Conservation (phyloP, 2,113 vertebrate genomes). For the Nannobrachium achirus region DNA sequence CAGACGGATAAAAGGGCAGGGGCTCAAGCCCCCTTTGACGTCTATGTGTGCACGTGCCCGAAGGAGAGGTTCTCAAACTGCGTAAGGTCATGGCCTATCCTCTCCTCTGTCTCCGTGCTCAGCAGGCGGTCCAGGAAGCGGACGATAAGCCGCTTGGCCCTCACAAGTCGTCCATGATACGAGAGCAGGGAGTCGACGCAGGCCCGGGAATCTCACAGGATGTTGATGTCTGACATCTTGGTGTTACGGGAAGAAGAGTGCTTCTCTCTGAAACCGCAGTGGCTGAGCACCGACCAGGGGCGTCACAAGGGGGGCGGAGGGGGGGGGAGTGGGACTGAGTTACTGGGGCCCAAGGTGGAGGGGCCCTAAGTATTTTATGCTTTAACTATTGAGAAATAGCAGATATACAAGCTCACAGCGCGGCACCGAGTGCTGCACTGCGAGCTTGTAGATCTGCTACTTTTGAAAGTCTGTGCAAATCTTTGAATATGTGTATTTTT, state of each 20-base stretch:
- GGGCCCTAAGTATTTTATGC: too few species aligned
- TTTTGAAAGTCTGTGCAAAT: too few species aligned
- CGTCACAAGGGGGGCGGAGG: too few species aligned
- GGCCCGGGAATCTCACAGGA: slow-evolving; percentile 1
- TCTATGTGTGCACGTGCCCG: too few species aligned
- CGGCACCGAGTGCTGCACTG: background rate
- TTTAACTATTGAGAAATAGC: too few species aligned
- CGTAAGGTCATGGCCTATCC: slow-evolving; percentile 26
- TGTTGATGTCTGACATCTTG: slow-evolving; percentile 13
- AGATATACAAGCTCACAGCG: too few species aligned
- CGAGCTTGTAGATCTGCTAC: too few species aligned
- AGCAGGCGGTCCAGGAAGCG: slow-evolving; percentile 31
- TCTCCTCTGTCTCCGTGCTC: slow-evolving; percentile 11
- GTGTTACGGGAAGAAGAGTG: background rate
- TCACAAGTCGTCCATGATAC: slow-evolving; percentile 28
- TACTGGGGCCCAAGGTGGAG: too few species aligned
- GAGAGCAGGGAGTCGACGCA: background rate
- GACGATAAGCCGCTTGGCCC: slow-evolving; percentile 25
- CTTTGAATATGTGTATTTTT: too few species aligned
- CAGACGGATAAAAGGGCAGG: too few species aligned
- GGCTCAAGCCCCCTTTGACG: too few species aligned
- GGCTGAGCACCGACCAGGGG: background rate
- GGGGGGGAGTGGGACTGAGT: too few species aligned
- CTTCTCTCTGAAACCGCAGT: background rate
- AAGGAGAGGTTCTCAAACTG: slow-evolving; percentile 2